phyloP scores from a whole-genome alignment of 2,113 vertebrate species.

The Halcyon senegalensis region DNA sequence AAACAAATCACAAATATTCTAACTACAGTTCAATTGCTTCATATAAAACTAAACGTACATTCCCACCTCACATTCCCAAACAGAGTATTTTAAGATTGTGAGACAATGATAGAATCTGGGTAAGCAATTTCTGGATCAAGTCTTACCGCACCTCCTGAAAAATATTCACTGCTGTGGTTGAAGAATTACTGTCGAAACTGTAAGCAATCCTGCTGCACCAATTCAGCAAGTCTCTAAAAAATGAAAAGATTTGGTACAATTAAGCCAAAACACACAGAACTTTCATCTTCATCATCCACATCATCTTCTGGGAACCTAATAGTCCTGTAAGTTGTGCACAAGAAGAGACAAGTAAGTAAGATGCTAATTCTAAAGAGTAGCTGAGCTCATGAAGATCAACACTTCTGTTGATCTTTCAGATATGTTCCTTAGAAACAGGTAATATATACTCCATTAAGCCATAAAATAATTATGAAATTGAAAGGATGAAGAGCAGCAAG shows the following conservation, averaged over 20 bases:
- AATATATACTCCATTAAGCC: background rate
- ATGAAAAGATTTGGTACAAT: background rate
- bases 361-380: background rate
- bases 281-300: background rate
- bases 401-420: background rate
- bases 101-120: background rate
- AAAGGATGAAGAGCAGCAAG: background rate
- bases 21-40: background rate
- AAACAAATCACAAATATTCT: background rate
- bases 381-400: background rate
- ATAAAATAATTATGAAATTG: background rate
- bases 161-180: constrained; percentile 84
- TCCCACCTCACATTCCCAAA: background rate
- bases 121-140: background rate
- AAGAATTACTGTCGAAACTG: constrained; percentile 84
- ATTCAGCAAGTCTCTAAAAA: constrained; percentile 90
- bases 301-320: background rate
- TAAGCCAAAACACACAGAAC: background rate
- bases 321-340: accelerated
- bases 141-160: constrained; percentile 88
- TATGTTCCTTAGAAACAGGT: background rate
- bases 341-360: background rate
- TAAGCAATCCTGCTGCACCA: constrained; percentile 92
- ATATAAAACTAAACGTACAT: background rate
- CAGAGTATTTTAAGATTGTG: background rate